These are phyloP conservation scores for Myotis pilosus DNA, from an alignment of 2,797 vertebrate species.

Conservation along the genomic window DNA sequence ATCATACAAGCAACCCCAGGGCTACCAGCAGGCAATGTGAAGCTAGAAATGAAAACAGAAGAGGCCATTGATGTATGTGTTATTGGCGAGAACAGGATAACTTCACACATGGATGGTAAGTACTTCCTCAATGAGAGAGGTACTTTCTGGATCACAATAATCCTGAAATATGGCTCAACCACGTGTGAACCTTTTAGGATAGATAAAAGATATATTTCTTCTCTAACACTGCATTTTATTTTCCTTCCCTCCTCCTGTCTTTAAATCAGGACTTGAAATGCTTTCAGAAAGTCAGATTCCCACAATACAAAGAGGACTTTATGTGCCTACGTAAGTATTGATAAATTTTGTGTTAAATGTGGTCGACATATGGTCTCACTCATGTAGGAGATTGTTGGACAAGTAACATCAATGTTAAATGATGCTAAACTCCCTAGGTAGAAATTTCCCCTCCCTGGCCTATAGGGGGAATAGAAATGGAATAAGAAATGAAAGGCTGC, in stretches of 20 bases:
- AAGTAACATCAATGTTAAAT: conserved; percentile 72
- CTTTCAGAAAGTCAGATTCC: conserved; percentile 14
- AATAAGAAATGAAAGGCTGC: conserved; percentile 79
- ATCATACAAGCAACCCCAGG: conserved; percentile 86
- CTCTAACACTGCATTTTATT: conserved; percentile 28
- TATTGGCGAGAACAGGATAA: conserved; percentile 57
- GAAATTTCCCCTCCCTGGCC: conserved; percentile 72
- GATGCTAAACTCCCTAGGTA: conserved; percentile 70
- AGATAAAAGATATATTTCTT: conserved; percentile 65
- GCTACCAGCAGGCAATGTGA: conserved; percentile 84
- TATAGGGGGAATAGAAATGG: conserved; percentile 75
- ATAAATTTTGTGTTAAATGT: conserved; percentile 69
- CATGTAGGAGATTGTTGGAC: conserved; percentile 49
- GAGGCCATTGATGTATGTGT: conserved; percentile 66
- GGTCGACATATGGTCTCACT: conserved; percentile 65
- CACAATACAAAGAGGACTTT: conserved; percentile 56
- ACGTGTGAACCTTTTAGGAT: conserved; percentile 48
- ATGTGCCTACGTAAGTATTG: conserved; percentile 47
- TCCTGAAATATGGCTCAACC: conserved; percentile 32
- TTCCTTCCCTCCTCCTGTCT: conserved; percentile 51
- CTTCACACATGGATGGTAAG: conserved; percentile 43
- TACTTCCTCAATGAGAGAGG: conserved; percentile 6
- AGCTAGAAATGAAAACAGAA: conserved; percentile 85
- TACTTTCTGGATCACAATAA: conserved; percentile 45
- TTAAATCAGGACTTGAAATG: conserved; percentile 64